These are phyloP conservation scores for Netelia virgata DNA, from an alignment of 2,888 invertebrate genomes.

Conservation along the genomic window DNA sequence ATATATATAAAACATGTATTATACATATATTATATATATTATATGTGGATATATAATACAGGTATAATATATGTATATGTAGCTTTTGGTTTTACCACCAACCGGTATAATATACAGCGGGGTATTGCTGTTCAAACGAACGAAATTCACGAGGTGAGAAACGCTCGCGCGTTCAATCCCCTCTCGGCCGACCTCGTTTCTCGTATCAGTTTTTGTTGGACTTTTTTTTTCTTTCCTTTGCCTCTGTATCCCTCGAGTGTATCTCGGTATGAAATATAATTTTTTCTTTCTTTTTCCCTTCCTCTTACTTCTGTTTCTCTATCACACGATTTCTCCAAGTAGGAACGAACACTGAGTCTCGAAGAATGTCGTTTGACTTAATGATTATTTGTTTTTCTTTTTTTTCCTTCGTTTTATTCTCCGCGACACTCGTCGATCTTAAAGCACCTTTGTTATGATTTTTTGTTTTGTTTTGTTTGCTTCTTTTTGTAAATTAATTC, in stretches of 20 bases:
- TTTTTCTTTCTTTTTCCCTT: background rate
- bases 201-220: conserved; percentile 12
- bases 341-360: conserved; percentile 51
- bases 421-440: conserved; percentile 42
- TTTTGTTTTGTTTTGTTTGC: background rate
- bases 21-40: background rate
- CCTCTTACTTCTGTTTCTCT: conserved; percentile 18
- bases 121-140: conserved; percentile 6
- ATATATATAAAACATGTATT: no score
- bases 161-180: background rate
- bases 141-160: conserved; percentile 30
- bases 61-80: background rate
- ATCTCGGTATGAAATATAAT: background rate
- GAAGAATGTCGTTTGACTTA: conserved; percentile 36
- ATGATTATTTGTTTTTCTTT: background rate
- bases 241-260: background rate
- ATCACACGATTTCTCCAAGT: conserved; percentile 47
- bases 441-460: conserved; percentile 44
- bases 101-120: background rate
- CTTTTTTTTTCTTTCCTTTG: background rate
- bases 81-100: conserved; percentile 33
- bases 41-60: background rate
- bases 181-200: conserved; percentile 7
- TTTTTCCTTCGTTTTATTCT: background rate
- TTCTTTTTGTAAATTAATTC: background rate